Conservation (phyloP, 2,113 vertebrate genomes). For the Miniopterus natalensis region DNA sequence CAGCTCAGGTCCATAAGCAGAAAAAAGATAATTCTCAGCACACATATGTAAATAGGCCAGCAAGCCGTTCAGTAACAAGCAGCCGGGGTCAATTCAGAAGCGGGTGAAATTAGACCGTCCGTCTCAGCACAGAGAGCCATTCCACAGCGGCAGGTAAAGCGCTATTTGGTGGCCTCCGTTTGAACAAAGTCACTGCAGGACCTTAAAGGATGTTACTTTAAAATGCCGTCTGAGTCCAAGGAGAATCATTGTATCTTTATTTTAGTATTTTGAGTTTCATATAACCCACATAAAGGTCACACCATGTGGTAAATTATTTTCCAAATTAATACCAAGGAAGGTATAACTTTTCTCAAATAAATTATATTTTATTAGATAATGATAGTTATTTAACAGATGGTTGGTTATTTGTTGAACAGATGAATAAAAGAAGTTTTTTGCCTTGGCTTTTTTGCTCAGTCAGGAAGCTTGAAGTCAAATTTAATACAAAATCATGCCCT, state of each 20-base stretch:
- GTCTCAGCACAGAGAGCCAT: neutral
- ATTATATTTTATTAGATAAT: slow-evolving; percentile 19
- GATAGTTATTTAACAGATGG: neutral
- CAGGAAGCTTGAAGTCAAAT: slow-evolving; percentile 36
- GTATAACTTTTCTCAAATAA: slow-evolving; percentile 1
- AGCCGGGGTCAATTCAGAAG: neutral
- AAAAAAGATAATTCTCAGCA: neutral
- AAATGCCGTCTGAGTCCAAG: neutral
- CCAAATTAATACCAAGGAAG: slow-evolving; percentile 37
- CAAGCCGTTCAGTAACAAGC: neutral
- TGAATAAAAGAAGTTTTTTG: slow-evolving; percentile 10
- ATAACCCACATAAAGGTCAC: slow-evolving; percentile 12
- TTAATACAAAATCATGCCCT: neutral
- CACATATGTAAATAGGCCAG: neutral
- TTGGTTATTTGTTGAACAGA: slow-evolving; percentile 1
- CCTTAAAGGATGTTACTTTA: neutral
- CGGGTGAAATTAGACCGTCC: neutral
- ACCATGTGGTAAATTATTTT: slow-evolving; percentile 17
- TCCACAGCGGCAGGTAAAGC: neutral
- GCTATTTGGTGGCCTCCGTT: neutral
- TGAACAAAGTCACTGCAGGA: neutral
- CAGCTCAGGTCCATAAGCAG: neutral
- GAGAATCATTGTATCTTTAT: neutral
- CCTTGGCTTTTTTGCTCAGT: neutral
- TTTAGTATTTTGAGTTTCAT: neutral